These are phyloP conservation scores for Eospalax fontanierii DNA, from an alignment of 2,797 vertebrate species.

Conservation along the genomic window DNA sequence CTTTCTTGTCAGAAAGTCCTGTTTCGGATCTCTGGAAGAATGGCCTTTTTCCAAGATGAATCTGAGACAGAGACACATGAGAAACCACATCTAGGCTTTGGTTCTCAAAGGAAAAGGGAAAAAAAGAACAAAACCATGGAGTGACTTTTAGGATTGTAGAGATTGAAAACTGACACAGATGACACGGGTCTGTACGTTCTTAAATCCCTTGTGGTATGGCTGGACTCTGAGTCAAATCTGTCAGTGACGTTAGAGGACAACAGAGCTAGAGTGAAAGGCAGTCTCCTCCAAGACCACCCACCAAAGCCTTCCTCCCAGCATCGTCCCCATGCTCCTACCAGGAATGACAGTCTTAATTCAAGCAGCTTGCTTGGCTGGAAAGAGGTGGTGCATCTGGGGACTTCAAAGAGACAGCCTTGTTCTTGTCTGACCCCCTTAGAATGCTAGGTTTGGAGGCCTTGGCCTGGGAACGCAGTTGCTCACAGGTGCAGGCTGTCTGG, in stretches of 20 bases:
- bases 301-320: neutral
- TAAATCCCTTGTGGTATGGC: neutral
- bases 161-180: neutral
- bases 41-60: neutral
- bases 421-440: neutral
- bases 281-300: neutral
- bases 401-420: neutral
- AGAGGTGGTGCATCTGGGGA: neutral
- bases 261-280: neutral
- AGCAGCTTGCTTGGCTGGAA: neutral
- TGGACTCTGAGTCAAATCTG: neutral
- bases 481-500: neutral
- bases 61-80: neutral
- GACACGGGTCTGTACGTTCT: neutral
- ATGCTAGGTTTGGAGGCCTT: neutral
- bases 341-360: neutral
- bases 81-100: neutral
- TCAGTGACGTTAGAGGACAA: neutral
- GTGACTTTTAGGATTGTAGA: neutral
- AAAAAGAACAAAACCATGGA: neutral
- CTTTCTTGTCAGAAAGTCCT: neutral
- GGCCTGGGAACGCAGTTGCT: neutral
- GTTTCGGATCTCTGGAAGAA: neutral
- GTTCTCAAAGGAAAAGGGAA: neutral
- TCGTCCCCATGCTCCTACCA: fast-evolving